phyloP scores from a whole-genome alignment of 2,888 invertebrate species.

The Lasioglossum lativentre region DNA sequence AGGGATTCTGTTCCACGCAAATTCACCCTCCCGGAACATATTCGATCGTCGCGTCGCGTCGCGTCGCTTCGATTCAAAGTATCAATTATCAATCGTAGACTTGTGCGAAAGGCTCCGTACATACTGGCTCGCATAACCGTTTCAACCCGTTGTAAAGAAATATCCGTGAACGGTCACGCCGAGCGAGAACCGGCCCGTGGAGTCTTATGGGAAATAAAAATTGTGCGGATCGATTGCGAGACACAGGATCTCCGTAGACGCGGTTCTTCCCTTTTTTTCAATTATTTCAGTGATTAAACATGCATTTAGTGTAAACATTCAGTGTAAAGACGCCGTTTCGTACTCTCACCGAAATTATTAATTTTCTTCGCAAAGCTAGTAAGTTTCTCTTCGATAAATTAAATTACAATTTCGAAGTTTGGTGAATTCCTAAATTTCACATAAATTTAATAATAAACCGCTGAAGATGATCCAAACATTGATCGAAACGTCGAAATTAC shows the following conservation, averaged over 20 bases:
- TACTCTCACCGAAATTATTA: too few relatives aligned
- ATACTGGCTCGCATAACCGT: background rate
- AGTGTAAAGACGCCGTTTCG: too few relatives aligned
- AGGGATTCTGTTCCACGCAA: background rate
- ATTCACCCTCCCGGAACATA: conserved; percentile 11
- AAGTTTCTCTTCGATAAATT: too few relatives aligned
- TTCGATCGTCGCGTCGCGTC: conserved; percentile 21
- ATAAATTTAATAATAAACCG: too few relatives aligned
- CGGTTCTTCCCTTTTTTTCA: background rate
- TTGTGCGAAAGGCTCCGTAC: background rate
- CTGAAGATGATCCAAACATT: too few relatives aligned
- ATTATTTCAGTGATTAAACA: background rate
- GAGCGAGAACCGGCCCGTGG: background rate
- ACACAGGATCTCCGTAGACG: background rate
- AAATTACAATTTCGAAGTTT: too few relatives aligned
- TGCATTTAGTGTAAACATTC: too few relatives aligned
- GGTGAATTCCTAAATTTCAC: too few relatives aligned
- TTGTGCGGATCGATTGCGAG: background rate
- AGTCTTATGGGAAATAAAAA: background rate
- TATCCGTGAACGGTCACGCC: background rate
- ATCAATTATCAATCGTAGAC: conserved; percentile 6
- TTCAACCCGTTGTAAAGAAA: background rate
- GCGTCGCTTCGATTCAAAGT: background rate
- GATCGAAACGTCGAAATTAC: too few relatives aligned
- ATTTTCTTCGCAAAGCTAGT: too few relatives aligned